Evolutionary conservation across 2,113 vertebrate species (phyloP), one percentile per base, ranked within the genome.

Genomic region (Phrynocephalus versicolor): DNA sequence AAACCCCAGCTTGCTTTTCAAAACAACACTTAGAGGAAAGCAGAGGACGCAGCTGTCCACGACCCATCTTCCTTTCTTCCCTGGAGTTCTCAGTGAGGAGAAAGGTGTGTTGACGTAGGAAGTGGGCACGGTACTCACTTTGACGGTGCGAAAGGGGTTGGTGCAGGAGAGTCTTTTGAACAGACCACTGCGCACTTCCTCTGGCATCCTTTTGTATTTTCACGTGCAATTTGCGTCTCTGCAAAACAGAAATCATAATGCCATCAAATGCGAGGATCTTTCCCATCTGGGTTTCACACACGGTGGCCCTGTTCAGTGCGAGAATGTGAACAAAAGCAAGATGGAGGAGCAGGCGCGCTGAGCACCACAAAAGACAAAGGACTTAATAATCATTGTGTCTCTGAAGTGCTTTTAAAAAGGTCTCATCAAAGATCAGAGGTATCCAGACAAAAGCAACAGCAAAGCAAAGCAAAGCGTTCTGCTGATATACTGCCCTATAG

Each of bases 131-230:
- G 13, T 10, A 0, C 65, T 89, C 90, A 95, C 94, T 91, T 94
- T 94, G 89, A 95, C n/a, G 0, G 86, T 93, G 76, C 90, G 87
- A 1, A 95, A 94, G 0, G 92, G 93, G 64, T 15, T 94, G 41
- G 67, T 70, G 78, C 82, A 90, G 86, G 35, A 33, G 0, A 51
- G 4, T 77, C 57, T 84, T 75, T 0, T 10, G 62, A 88, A 3
- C 1, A 0, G 15, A 0, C 12, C 37, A 37, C 4, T 30, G 4
- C 33, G 30, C 62, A 1, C 6, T 23, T 75, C 0, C 6, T 78
- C 85, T 37, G 87, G 37, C 93, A 92, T n/a, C n/a, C n/a, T 95
- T 0, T 78, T 51, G 5, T 51, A 51, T 51, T 64, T 33, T 1
- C 85, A 64, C 69, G 30, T 79, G 14, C 0, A 37, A 84, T 77